Conservation (phyloP, 1,140 invertebrate genomes). For the Pogonognathellus flavescens region DNA sequence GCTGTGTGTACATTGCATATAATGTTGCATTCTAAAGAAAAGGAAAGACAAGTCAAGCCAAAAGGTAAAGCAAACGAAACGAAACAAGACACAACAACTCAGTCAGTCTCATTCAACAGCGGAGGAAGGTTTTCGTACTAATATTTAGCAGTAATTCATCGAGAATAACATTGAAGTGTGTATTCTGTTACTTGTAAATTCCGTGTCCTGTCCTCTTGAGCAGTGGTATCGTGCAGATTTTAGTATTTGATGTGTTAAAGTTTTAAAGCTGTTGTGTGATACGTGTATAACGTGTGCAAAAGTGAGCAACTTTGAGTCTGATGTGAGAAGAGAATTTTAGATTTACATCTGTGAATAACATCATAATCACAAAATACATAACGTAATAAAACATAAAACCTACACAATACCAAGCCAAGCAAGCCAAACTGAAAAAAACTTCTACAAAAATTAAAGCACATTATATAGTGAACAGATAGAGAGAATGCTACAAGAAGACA, state of each 20-base stretch:
- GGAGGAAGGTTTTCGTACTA: conserved; percentile 30
- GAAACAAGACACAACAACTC: conserved; percentile 34
- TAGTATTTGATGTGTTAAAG: background rate
- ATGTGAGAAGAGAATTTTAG: conserved; percentile 32
- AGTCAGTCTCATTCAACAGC: conserved; percentile 19
- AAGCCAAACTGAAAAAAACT: background rate
- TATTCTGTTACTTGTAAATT: conserved; percentile 2
- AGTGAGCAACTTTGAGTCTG: conserved; percentile 18
- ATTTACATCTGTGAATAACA: conserved; percentile 4
- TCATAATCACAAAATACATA: background rate
- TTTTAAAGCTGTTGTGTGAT: background rate
- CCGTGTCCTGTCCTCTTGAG: background rate
- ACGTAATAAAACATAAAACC: background rate
- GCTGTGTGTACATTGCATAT: background rate
- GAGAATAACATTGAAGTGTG: conserved; percentile 47
- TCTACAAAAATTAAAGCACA: background rate
- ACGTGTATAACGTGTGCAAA: background rate
- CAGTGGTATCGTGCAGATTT: background rate
- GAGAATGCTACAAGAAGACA: background rate
- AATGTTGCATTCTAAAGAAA: background rate
- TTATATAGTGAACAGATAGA: background rate
- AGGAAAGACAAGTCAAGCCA: conserved; percentile 1
- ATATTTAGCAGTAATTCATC: conserved; percentile 3
- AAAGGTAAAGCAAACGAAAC: background rate
- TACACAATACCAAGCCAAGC: background rate